These are phyloP conservation scores for Streptopelia turtur DNA, from an alignment of 2,797 vertebrate species.

Conservation along the genomic window DNA sequence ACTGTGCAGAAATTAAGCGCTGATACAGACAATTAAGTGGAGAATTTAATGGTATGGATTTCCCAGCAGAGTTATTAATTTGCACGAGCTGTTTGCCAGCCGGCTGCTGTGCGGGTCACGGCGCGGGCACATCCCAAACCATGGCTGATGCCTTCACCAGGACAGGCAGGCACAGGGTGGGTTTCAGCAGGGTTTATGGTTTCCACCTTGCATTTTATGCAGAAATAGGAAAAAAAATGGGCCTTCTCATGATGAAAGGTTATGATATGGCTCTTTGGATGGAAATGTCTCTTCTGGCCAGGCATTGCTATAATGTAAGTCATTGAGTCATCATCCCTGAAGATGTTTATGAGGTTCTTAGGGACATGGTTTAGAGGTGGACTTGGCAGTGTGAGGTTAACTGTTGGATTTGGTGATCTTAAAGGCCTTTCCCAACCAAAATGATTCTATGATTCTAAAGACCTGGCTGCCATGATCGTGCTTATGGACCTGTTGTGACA, in stretches of 20 bases:
- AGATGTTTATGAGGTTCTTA: too few species aligned
- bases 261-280: background rate
- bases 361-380: too few species aligned
- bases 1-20: background rate
- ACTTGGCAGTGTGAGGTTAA: too few species aligned
- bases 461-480: fast-evolving
- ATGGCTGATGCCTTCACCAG: fast-evolving
- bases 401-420: too few species aligned
- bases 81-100: background rate
- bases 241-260: background rate
- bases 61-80: constrained; percentile 42
- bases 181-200: background rate
- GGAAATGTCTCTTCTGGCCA: background rate
- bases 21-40: constrained; percentile 11
- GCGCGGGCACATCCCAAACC: fast-evolving
- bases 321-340: too few species aligned
- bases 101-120: fast-evolving
- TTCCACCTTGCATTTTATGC: background rate
- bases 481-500: background rate
- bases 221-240: background rate
- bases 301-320: background rate
- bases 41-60: constrained; percentile 15
- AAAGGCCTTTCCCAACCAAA: too few species aligned
- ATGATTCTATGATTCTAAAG: background rate
- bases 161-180: background rate